These are phyloP conservation scores for Aphyosemion australe DNA, from an alignment of 2,113 vertebrate genomes.

Conservation along the genomic window DNA sequence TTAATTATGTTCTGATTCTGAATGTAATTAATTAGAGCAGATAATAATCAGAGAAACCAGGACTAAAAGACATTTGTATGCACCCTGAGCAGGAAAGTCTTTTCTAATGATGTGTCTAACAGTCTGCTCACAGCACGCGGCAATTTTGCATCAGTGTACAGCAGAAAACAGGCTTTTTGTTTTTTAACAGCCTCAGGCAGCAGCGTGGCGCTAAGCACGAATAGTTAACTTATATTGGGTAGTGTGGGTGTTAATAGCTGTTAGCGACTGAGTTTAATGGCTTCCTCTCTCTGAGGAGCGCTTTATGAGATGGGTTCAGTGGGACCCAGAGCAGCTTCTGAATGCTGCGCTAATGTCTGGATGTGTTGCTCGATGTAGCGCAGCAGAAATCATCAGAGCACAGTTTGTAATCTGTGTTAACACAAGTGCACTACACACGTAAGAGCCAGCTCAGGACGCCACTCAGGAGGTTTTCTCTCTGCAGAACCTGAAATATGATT, in stretches of 20 bases:
- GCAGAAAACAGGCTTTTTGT: conserved; percentile 25
- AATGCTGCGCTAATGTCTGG: not conserved
- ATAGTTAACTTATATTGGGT: conserved; percentile 41
- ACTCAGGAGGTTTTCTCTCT: no score
- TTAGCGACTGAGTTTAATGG: conserved; percentile 39
- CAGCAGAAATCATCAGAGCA: conserved; percentile 14
- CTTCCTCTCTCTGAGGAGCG: conserved; percentile 24
- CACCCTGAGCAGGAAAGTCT: not conserved
- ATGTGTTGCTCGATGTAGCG: conserved; percentile 32
- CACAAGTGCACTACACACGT: not conserved
- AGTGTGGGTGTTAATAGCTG: conserved; percentile 44
- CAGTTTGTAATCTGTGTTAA: conserved; percentile 7
- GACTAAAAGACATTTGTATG: not conserved
- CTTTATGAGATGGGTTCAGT: conserved; percentile 33
- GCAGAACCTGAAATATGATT: no score
- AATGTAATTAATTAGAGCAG: not conserved
- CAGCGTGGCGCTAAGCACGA: conserved; percentile 29
- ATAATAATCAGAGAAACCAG: not conserved
- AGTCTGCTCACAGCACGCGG: conserved; percentile 52
- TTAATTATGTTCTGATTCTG: not conserved
- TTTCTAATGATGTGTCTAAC: conserved; percentile 64
- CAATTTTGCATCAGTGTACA: conserved; percentile 66
- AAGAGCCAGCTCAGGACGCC: no score
- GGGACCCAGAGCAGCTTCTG: not conserved
- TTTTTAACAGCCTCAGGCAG: conserved; percentile 2